Evolutionary conservation across 2,888 invertebrate genomes (phyloP).

Genomic region (Drosophila robusta): DNA sequence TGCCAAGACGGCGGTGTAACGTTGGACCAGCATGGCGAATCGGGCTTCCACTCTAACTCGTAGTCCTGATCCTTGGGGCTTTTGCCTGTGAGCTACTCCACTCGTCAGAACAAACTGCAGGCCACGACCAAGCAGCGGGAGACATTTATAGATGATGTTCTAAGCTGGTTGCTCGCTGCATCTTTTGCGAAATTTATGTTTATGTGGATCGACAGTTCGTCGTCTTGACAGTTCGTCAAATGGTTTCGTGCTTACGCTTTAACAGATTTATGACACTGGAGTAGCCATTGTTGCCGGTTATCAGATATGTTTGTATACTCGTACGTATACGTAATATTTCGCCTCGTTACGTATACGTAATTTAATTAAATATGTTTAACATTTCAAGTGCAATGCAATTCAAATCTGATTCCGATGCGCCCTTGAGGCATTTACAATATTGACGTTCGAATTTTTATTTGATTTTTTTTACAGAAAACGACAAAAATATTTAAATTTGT

Average conservation of each 20-base stretch:
- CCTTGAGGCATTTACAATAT: slow-evolving; percentile 59
- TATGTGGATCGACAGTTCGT: slow-evolving; percentile 57
- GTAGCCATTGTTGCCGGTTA: slow-evolving; percentile 76
- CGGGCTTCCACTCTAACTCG: not conserved
- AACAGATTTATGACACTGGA: slow-evolving; percentile 80
- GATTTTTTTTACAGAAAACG: slow-evolving; percentile 41
- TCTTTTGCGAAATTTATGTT: slow-evolving; percentile 83
- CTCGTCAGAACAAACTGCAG: slow-evolving; percentile 55
- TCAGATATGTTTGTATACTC: slow-evolving; percentile 41
- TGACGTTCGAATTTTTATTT: slow-evolving; percentile 38
- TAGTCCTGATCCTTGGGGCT: slow-evolving; percentile 36
- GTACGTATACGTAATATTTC: slow-evolving; percentile 66
- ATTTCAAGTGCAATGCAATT: slow-evolving; percentile 72
- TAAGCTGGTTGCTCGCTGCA: slow-evolving; percentile 50
- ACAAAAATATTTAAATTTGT: slow-evolving; percentile 73
- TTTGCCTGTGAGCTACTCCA: slow-evolving; percentile 37
- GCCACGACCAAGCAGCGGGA: slow-evolving; percentile 24
- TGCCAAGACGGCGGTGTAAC: slow-evolving; percentile 47
- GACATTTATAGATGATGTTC: slow-evolving; percentile 66
- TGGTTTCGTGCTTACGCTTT: slow-evolving; percentile 68
- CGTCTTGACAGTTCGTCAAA: slow-evolving; percentile 54
- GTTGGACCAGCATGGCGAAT: slow-evolving; percentile 33
- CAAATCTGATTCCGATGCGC: slow-evolving; percentile 49
- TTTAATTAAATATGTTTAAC: slow-evolving; percentile 69
- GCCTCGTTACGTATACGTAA: slow-evolving; percentile 53